These are phyloP conservation scores for Lophius americanus DNA, from an alignment of 2,797 vertebrate genomes.

Conservation along the genomic window DNA sequence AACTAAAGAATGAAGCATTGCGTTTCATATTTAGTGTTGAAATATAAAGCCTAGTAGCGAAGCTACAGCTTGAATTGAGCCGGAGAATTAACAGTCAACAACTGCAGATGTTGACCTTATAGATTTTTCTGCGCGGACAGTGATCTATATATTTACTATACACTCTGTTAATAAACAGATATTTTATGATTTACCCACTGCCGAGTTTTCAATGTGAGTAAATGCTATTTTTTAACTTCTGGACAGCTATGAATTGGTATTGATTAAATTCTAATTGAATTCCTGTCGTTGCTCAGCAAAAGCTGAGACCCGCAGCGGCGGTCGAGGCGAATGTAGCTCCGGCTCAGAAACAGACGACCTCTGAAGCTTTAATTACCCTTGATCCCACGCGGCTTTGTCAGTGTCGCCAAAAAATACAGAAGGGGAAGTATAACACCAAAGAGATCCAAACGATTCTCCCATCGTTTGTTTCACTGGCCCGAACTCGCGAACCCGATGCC, in stretches of 20 bases:
- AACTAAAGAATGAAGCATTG: conserved; percentile 69
- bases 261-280: conserved; percentile 80
- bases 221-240: conserved; percentile 65
- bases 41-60: conserved; percentile 64
- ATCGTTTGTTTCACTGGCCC: conserved; percentile 23
- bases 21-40: conserved; percentile 74
- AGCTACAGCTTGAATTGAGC: conserved; percentile 70
- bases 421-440: background rate
- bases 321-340: conserved; percentile 36
- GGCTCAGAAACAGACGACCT: conserved; percentile 62
- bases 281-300: conserved; percentile 51
- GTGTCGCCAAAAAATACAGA: background rate
- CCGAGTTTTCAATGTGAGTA: conserved; percentile 62
- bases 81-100: conserved; percentile 62
- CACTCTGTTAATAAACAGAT: conserved; percentile 73
- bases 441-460: conserved; percentile 7
- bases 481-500: conserved; percentile 8
- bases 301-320: conserved; percentile 44
- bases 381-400: conserved; percentile 42
- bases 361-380: conserved; percentile 71
- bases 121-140: conserved; percentile 72
- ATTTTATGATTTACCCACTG: conserved; percentile 81
- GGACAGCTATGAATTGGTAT: conserved; percentile 79
- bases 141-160: conserved; percentile 76
- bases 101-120: conserved; percentile 66